Evolutionary conservation across 2,113 vertebrate species (phyloP), one percentile per base, ranked within the genome.

Genomic region (Chloropsis cyanopogon): DNA sequence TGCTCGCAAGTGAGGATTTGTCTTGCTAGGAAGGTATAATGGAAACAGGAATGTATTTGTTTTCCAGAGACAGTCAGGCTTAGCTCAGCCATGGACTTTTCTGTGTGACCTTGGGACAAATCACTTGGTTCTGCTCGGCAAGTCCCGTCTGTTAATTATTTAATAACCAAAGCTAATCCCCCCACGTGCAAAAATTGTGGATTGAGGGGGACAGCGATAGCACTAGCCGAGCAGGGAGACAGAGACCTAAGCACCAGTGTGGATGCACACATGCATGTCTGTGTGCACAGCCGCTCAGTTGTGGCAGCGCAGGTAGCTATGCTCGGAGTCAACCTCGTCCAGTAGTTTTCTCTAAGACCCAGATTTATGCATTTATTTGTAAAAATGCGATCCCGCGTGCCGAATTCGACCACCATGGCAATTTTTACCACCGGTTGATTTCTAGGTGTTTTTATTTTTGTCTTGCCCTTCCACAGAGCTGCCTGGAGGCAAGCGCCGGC

Each of bases 101-200:
- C 73, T 61, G 44, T 63, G 78, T 97, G 96, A 97, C 96, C 96
- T 97, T 97, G 97, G 94, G 92, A 96, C 73, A 70, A 82, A 93
- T 85, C 93, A 35, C 57, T 92, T 53, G 53, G 20, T 77, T 82
- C 21, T 88, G 76, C 86, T 84, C 2, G 0, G 31, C 0, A 2
- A 78, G 92, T 71, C 83, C 95, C 2, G 26, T 75, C 92, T 91
- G 64, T 64, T 89, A 85, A 69, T 93, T 68, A 78, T 83, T 92
- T 86, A 86, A 88, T 90, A 92, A 86, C 42, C 5, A 10, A 65
- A 90, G 37, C 17, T 68, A 71, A 83, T 68, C 56, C 26, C 37
- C 44, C 56, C 1, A 6, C 0, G 2, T 75, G 57, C n/a, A 70
- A 66, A 88, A 88, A 88, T 73, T 80, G 63, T 33, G 39, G 44